Conservation (phyloP, 2,797 vertebrate genomes). For the Galaxias olidus region DNA sequence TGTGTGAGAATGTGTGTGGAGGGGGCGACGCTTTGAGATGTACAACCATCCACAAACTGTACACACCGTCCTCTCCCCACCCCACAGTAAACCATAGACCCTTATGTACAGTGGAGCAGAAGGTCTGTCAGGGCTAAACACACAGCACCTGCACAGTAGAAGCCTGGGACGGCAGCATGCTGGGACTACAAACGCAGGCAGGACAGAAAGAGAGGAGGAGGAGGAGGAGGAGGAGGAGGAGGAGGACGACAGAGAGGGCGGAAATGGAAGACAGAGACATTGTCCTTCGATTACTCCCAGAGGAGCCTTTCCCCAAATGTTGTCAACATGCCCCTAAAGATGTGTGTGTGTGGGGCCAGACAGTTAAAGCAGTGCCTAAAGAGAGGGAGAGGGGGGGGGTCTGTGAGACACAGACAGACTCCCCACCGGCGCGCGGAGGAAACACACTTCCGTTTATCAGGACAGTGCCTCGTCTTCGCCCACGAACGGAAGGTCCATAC, state of each 20-base stretch:
- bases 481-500: slow-evolving; percentile 79
- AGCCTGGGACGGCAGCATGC: slow-evolving; percentile 75
- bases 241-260: slow-evolving; percentile 15
- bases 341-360: neutral
- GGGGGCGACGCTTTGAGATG: slow-evolving; percentile 4
- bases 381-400: slow-evolving; percentile 41
- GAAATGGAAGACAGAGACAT: neutral
- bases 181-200: slow-evolving; percentile 63
- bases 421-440: slow-evolving; percentile 26
- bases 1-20: slow-evolving; percentile 10
- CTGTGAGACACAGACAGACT: slow-evolving; percentile 43
- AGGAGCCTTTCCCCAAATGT: slow-evolving; percentile 11
- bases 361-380: slow-evolving; percentile 27
- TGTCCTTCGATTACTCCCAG: slow-evolving; percentile 4
- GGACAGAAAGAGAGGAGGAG: slow-evolving; percentile 26
- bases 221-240: neutral
- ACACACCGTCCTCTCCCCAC: slow-evolving; percentile 26
- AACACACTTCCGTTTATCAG: slow-evolving; percentile 70
- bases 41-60: slow-evolving; percentile 7
- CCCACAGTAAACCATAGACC: slow-evolving; percentile 41
- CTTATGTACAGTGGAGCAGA: slow-evolving; percentile 46
- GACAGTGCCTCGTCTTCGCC: slow-evolving; percentile 87
- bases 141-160: slow-evolving; percentile 56
- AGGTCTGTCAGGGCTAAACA: slow-evolving; percentile 45
- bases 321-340: neutral